phyloP scores from a whole-genome alignment of 1,140 invertebrate species.

The Agraylea sexmaculata region DNA sequence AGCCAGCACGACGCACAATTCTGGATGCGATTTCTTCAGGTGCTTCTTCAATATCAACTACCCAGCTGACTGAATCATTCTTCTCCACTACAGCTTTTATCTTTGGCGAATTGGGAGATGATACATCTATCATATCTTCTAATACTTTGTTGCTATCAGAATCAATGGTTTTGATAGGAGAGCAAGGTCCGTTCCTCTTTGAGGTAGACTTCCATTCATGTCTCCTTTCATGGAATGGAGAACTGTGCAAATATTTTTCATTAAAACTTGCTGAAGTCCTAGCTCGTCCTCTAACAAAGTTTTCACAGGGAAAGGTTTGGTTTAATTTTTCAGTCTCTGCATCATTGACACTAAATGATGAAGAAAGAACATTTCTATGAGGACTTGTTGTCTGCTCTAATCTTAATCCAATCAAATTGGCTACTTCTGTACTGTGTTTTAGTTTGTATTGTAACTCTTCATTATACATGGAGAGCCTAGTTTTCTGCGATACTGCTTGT shows the following conservation, averaged over 20 bases:
- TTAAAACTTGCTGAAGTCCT: slow-evolving; percentile 19
- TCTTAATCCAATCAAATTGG: slow-evolving; percentile 23
- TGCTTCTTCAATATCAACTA: slow-evolving; percentile 61
- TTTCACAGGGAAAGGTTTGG: slow-evolving; percentile 13
- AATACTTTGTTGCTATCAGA: slow-evolving; percentile 10
- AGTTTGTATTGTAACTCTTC: slow-evolving; percentile 80
- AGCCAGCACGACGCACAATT: slow-evolving; percentile 43
- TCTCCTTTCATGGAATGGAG: slow-evolving; percentile 11
- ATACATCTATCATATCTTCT: slow-evolving; percentile 24
- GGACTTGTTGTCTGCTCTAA: slow-evolving; percentile 1
- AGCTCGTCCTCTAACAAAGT: slow-evolving; percentile 12
- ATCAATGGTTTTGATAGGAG: slow-evolving; percentile 10
- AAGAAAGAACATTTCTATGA: neutral
- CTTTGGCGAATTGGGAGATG: slow-evolving; percentile 47
- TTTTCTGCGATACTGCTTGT: slow-evolving; percentile 62
- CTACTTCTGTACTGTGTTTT: slow-evolving; percentile 60
- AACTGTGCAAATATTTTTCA: slow-evolving; percentile 17
- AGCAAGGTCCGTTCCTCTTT: slow-evolving; percentile 8
- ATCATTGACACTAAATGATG: slow-evolving; percentile 6
- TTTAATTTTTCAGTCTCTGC: slow-evolving; percentile 9
- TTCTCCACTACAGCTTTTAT: slow-evolving; percentile 73
- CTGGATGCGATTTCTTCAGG: slow-evolving; percentile 49
- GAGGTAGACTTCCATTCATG: slow-evolving; percentile 11
- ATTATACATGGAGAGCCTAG: slow-evolving; percentile 64
- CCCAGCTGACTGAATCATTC: slow-evolving; percentile 71